Evolutionary conservation across 2,797 vertebrate genomes (phyloP).

Genomic region (Chelonia mydas): DNA sequence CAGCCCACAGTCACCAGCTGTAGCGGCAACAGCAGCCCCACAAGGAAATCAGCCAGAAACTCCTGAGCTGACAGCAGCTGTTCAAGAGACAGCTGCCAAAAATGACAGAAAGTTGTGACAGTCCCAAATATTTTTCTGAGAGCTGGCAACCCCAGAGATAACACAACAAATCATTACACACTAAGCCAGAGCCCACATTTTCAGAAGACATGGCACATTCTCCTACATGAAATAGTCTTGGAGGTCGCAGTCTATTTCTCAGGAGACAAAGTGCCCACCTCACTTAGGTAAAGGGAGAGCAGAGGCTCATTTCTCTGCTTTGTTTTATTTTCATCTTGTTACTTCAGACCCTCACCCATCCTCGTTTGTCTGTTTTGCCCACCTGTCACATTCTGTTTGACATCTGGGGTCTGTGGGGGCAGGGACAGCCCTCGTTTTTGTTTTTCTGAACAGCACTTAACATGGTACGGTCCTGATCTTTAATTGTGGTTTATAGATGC

Average conservation of each 20-base stretch:
- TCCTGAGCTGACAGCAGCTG: constrained; percentile 34
- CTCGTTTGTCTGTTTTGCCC: neutral
- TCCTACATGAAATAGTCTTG: neutral
- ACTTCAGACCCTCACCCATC: neutral
- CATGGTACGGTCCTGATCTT: neutral
- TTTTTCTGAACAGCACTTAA: neutral
- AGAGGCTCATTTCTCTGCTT: neutral
- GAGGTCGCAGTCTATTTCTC: neutral
- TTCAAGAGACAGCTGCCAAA: constrained; percentile 34
- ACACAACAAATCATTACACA: neutral
- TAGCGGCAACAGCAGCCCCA: neutral
- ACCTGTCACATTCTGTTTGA: neutral
- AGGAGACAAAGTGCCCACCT: neutral
- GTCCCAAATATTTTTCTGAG: constrained; percentile 42
- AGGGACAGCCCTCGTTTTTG: neutral
- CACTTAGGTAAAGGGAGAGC: neutral
- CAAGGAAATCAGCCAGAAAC: constrained; percentile 40
- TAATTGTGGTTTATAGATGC: neutral
- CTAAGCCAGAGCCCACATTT: neutral
- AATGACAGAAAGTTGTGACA: neutral
- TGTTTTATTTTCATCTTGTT: neutral
- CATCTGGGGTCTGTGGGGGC: neutral
- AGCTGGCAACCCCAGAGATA: neutral
- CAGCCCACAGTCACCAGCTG: constrained; percentile 3
- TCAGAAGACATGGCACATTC: neutral